Evolutionary conservation across 2,113 vertebrate genomes (phyloP).

Genomic region (Apaloderma vittatum): DNA sequence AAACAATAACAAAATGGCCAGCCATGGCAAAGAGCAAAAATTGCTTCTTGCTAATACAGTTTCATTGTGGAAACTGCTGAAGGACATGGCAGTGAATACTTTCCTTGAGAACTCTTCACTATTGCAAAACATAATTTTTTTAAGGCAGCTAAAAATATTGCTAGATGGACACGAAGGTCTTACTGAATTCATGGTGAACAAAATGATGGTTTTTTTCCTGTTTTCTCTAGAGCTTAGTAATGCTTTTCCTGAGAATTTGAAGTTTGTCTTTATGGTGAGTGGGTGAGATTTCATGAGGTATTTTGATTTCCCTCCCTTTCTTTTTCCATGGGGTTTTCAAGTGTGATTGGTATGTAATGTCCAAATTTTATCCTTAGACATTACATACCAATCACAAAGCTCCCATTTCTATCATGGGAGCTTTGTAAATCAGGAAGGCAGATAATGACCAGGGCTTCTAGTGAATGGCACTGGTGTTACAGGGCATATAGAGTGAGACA

Average conservation of each 20-base stretch:
- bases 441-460: not conserved
- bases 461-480: not conserved
- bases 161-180: not conserved
- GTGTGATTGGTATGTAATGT: not conserved
- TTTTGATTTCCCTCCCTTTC: not conserved
- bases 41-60: not conserved
- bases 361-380: too few relatives aligned
- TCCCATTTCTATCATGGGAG: not conserved
- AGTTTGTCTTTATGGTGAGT: not conserved
- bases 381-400: too few relatives aligned
- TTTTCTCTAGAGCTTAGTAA: not conserved
- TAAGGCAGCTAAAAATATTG: not conserved
- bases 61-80: not conserved
- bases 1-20: fast-evolving
- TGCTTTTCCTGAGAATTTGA: not conserved
- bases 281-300: not conserved
- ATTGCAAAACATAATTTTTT: not conserved
- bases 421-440: not conserved
- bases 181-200: not conserved
- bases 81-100: not conserved
- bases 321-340: not conserved
- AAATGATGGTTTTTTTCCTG: not conserved
- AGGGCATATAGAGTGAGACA: not conserved
- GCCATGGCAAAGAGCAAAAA: not conserved
- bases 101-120: not conserved